Evolutionary conservation across 2,888 invertebrate genomes (phyloP), one percentile per base, ranked within the genome.

Genomic region (Adela reaumurella): DNA sequence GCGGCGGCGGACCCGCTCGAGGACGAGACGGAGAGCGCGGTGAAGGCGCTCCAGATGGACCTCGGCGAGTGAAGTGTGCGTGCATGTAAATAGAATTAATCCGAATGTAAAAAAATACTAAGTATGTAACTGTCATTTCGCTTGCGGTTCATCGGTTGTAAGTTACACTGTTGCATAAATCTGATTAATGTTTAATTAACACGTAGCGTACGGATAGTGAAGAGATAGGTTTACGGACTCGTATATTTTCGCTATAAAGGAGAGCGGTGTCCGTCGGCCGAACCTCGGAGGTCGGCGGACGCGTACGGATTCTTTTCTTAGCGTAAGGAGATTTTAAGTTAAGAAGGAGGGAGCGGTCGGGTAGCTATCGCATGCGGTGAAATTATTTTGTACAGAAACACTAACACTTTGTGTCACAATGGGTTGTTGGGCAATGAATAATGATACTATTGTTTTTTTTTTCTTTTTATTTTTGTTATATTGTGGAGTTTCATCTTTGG

Each of bases 351-450:
- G 66, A 65, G 67, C 65, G 70, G 66, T 65, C 65, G 64, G 60
- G 62, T 71, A 69, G 69, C 63, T 61, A 64, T 73, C 67, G 60
- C 74, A 74, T 74, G 74, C 76, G 74, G 74, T 74, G 73, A 67
- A 18, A 8, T 43, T 43, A 19, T 45, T 45, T 19, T 45, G 45
- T 19, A 18, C 20, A 19, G 20, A 45, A 17, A 16, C 16, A 46
- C 29, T 46, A 28, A 16, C 17, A 43, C 8, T 20, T 28, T 28
- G 46, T 28, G 16, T 43, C 18, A 28, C 24, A 46, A 28, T 72
- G 72, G 76, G 76, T 76, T 76, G 76, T 72, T 74, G 76, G 76
- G 74, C 74, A 74, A 76, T 74, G 76, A 76, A 73, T 74, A 74
- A 76, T 73, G 74, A 63, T 71, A 72, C 67, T 74, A 70, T 70